Conservation (phyloP, 2,797 vertebrate species). For the Poecilia picta region DNA sequence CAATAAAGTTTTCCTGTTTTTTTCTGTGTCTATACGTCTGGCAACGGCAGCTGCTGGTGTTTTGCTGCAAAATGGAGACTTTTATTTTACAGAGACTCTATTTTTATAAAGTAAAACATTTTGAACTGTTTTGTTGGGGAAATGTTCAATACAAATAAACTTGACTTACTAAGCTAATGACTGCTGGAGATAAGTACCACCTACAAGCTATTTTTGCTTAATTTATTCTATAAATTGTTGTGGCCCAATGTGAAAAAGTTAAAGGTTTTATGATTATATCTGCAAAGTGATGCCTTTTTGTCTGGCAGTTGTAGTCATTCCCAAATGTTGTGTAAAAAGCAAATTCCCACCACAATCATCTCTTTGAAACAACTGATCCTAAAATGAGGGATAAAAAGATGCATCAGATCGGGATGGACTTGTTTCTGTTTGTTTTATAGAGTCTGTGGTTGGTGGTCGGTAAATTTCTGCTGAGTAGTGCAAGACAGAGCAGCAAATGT, state of each 20-base stretch:
- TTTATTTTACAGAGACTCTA: too few relatives aligned
- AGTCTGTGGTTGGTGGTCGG: slow-evolving; percentile 61
- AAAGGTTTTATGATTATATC: neutral
- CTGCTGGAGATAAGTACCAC: too few relatives aligned
- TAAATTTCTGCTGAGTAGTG: slow-evolving; percentile 75
- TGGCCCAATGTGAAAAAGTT: neutral
- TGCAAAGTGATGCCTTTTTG: neutral
- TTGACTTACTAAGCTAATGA: too few relatives aligned
- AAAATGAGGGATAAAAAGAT: slow-evolving; percentile 38
- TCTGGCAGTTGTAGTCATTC: neutral
- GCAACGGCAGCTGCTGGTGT: too few relatives aligned
- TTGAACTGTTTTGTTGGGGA: too few relatives aligned
- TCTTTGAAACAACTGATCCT: slow-evolving; percentile 17
- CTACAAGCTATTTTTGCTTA: neutral
- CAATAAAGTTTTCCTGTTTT: too few relatives aligned
- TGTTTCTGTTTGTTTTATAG: slow-evolving; percentile 69
- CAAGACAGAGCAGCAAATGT: slow-evolving; percentile 70
- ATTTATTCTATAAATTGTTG: neutral
- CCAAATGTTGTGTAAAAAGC: neutral
- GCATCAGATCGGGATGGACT: slow-evolving; percentile 48
- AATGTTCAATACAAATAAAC: too few relatives aligned
- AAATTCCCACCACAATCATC: neutral
- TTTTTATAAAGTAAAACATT: too few relatives aligned
- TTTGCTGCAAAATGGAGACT: too few relatives aligned
- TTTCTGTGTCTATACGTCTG: too few relatives aligned